Percentiles rank a stretch among this genome's conserved stretches.
Evolutionary conservation across 64 coral and sea anemone genomes (phyloP).

Genomic region (Stichodactyla mertensii): DNA sequence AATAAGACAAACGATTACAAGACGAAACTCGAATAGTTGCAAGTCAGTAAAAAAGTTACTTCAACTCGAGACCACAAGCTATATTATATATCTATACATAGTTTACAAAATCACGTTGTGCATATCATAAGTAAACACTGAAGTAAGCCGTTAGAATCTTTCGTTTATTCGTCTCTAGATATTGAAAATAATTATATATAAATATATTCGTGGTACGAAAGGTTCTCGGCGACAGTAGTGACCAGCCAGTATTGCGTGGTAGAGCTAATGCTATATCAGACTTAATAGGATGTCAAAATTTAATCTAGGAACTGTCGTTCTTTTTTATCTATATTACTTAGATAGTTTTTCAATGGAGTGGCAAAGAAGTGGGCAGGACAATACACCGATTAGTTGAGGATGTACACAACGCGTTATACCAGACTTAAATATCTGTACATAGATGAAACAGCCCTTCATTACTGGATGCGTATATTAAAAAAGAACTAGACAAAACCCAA

Average conservation of each 20-base stretch:
- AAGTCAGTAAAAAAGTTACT: neutral
- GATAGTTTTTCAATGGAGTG: neutral
- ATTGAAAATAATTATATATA: neutral
- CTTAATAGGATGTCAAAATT: no score
- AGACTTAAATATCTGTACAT: constrained; percentile 8
- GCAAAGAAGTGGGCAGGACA: neutral
- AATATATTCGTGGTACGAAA: neutral
- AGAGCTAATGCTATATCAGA: no score
- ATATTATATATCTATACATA: no score
- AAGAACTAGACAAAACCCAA: neutral
- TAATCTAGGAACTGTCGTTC: neutral
- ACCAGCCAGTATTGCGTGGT: neutral
- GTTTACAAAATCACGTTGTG: neutral
- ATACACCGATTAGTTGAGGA: neutral
- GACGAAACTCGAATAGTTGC: no score
- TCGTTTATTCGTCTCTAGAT: neutral
- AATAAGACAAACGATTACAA: neutral
- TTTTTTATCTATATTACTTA: neutral
- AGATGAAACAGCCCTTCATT: neutral
- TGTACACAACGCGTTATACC: neutral
- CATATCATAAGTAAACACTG: neutral
- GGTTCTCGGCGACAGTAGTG: neutral
- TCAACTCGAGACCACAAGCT: no score
- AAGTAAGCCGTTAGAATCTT: neutral
- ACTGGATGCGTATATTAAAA: neutral